Evolutionary conservation across 2,113 vertebrate species (phyloP).

Genomic region (Chloroceryle aenea): DNA sequence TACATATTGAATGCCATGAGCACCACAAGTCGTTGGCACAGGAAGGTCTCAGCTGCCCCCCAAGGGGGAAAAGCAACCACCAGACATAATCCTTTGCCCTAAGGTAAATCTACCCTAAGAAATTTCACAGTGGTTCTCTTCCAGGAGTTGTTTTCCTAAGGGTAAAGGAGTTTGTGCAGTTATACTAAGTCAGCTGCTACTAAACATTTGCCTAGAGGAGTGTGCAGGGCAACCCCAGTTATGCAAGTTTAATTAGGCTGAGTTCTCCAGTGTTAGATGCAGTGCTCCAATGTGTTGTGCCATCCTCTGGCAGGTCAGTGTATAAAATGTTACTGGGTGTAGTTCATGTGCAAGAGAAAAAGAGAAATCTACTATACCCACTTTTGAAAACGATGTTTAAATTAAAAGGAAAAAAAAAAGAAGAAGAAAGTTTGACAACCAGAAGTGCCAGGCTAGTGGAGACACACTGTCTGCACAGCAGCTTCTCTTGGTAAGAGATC

Average conservation of each 20-base stretch:
- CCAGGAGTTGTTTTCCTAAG: not conserved
- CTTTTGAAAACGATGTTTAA: not conserved
- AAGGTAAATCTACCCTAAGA: slow-evolving; percentile 31
- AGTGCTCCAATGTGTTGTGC: not conserved
- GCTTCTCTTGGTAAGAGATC: slow-evolving; percentile 56
- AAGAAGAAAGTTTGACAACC: not conserved
- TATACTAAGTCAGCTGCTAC: slow-evolving; percentile 21
- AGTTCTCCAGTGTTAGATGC: not conserved
- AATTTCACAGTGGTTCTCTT: not conserved
- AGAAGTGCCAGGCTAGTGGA: not conserved
- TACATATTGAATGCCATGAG: not conserved
- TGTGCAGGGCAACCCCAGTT: slow-evolving; percentile 12
- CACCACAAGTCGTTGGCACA: fast-evolving
- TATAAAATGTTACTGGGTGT: not conserved
- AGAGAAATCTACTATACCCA: not conserved
- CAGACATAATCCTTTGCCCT: not conserved
- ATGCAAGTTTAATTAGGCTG: not conserved
- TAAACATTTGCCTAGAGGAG: slow-evolving; percentile 44
- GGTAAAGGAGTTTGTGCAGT: not conserved
- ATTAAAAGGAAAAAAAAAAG: not conserved
- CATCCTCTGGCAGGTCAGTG: not conserved
- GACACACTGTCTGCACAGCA: slow-evolving; percentile 61
- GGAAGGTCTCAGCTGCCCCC: not conserved
- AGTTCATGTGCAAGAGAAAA: not conserved
- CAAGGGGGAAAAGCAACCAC: not conserved